Base-by-base conservation (phyloP, 2,888 invertebrate genomes). In the Drosophila mulleri region DNA sequence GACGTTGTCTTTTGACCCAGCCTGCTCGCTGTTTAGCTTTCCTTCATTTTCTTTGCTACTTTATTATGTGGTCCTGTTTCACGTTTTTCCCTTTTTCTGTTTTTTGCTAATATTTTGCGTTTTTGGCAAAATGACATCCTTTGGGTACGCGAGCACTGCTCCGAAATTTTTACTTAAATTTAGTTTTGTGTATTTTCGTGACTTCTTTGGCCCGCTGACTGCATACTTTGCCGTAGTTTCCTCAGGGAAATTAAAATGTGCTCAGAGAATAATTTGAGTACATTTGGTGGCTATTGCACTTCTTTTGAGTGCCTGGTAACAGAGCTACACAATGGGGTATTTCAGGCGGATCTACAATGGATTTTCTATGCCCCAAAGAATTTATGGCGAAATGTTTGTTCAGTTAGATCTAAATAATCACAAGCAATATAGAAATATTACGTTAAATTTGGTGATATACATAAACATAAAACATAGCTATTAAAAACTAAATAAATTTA, bases 241-340 rank as follows among this genome's bases (percentile, higher is more conserved):
- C 83, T 84, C 67, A n/a, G 84, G 86, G 84, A 84, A 84, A 84
- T 84, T 84, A 85, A 84, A 85, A 84, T 84, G 74, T 75, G 68
- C 77, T 80, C 80, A 75, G 61, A 23, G 63, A 52, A 74, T 75
- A 75, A 75, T 78, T 77, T 73, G 47, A 70, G 73, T 73, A 60
- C 53, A 69, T 72, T 75, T 75, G 47, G 60, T 75, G 44, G 65
- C 77, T 68, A 67, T 62, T 62, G 62, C 23, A 11, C 8, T 42
- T 23, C 14, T 32, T 48, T 32, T 48, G 11, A 6, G 39, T 58
- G 68, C 23, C 45, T 53, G 39, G 37, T 32, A 44, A 50, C 2
- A 8, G 8, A 32, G 18, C 16, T 37, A 12, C 3, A 41, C 20
- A 50, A 59, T n/a, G 7, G 47, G 32, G 53, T 65, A 42, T 44